Conservation (phyloP, 2,113 vertebrate species). For the Thunnus maccoyii region DNA sequence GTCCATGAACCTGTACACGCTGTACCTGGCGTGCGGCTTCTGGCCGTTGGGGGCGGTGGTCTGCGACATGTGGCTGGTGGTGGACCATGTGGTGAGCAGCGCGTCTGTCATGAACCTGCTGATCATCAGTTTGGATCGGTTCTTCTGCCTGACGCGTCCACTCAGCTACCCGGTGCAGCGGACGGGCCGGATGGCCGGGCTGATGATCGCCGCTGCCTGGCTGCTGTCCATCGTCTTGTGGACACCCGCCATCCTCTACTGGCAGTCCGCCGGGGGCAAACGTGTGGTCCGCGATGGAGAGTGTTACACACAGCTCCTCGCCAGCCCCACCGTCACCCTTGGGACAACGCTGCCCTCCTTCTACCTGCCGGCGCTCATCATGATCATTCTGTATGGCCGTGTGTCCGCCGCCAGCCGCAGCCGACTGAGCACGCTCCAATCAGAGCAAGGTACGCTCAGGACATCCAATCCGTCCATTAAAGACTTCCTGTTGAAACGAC, state of each 20-base stretch:
- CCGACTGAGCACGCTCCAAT: slow-evolving; percentile 81
- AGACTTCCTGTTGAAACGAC: slow-evolving; percentile 29
- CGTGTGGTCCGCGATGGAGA: slow-evolving; percentile 86
- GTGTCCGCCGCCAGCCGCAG: slow-evolving; percentile 91
- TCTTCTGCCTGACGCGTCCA: slow-evolving; percentile 93
- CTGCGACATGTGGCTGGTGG: slow-evolving; percentile 92
- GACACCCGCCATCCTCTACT: slow-evolving; percentile 94
- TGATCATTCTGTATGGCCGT: slow-evolving; percentile 92
- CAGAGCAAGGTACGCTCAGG: slow-evolving; percentile 4
- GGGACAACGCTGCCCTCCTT: slow-evolving; percentile 92
- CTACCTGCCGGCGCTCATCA: slow-evolving; percentile 91
- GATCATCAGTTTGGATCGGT: slow-evolving; percentile 94
- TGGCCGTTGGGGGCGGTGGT: slow-evolving; percentile 81
- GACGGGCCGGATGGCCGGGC: slow-evolving; percentile 86
- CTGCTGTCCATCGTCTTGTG: slow-evolving; percentile 92
- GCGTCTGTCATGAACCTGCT: slow-evolving; percentile 95
- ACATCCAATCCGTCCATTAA: slow-evolving; percentile 14
- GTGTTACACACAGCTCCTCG: slow-evolving; percentile 91
- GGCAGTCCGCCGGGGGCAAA: slow-evolving; percentile 88
- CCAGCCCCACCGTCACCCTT: slow-evolving; percentile 90
- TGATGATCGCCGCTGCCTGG: slow-evolving; percentile 93
- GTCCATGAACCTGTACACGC: slow-evolving; percentile 92
- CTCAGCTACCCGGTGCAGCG: slow-evolving; percentile 89
- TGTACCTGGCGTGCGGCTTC: slow-evolving; percentile 89
- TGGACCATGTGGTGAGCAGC: slow-evolving; percentile 91